A percentile compares a stretch with the other conserved stretches of the same genome.
phyloP scores from a whole-genome alignment of 2,113 vertebrate species.

The Reinhardtius hippoglossoides region DNA sequence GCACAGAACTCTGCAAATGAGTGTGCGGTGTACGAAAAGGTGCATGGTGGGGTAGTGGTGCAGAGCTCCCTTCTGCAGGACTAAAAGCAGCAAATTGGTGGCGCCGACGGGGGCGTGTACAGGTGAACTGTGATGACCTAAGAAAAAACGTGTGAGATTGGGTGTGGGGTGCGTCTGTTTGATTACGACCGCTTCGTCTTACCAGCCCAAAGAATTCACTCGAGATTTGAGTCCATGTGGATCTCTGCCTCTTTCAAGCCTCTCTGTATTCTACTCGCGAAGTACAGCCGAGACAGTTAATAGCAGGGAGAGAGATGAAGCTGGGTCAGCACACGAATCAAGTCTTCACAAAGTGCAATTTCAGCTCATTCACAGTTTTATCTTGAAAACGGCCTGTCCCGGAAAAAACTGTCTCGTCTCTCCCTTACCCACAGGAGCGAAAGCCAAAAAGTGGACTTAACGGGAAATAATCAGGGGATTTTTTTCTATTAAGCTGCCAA shows the following conservation, averaged over 20 bases:
- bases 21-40: conserved; percentile 20
- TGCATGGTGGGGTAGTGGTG: conserved; percentile 18
- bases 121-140: conserved; percentile 12
- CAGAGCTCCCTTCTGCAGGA: conserved; percentile 28
- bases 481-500: conserved; percentile 41
- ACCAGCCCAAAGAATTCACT: conserved; percentile 50
- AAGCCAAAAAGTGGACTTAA: conserved; percentile 57
- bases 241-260: conserved; percentile 57
- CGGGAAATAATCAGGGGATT: conserved; percentile 45
- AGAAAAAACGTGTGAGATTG: background rate
- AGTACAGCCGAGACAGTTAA: conserved; percentile 52
- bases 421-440: conserved; percentile 35
- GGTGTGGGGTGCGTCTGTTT: conserved; percentile 8
- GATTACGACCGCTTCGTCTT: conserved; percentile 32
- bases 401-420: conserved; percentile 40
- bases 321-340: conserved; percentile 72
- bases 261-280: conserved; percentile 50
- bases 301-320: conserved; percentile 51
- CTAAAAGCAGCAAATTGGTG: conserved; percentile 5
- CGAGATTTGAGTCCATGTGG: conserved; percentile 58
- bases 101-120: conserved; percentile 19
- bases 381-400: conserved; percentile 49
- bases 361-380: conserved; percentile 67
- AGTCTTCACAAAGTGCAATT: conserved; percentile 69
- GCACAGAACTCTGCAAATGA: conserved; percentile 26